Evolutionary conservation across 2,888 invertebrate genomes (phyloP), one percentile per base, ranked within the genome.

Genomic region (Aleiodes alternator): DNA sequence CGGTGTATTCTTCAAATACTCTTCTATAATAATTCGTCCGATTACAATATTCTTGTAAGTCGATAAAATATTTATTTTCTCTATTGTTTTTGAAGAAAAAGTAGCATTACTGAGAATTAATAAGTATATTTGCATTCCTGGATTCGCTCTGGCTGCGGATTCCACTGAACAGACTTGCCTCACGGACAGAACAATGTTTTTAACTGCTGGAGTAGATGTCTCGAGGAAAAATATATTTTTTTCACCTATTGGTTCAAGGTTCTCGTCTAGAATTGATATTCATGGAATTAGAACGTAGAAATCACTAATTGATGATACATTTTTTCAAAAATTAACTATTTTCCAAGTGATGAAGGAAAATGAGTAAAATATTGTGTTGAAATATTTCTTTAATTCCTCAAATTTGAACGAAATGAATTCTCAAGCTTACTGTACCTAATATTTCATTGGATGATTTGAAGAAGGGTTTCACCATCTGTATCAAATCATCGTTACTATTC

Each of bases 161-260:
- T 94, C 94, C 0, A 94, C 91, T 0, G 94, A 93, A 84, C 94
- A 94, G 0, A 93, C 93, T 83, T 94, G 93, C 14, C 94, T 90
- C 0, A 92, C 84, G 29, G 90, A 91, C 48, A 94, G 84, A 0
- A 87, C 84, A 7, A 91, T 86, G 8, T 84, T 85, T 0, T 83
- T 81, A 4, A 90, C 90, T 1, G 88, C 90, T 75, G 89, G 90
- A 82, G 94, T 94, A 0, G 93, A 93, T 0, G 94, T 94, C 83
- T 94, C 94, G 80, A 92, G 92, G 82, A 94, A 94, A 85, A 94
- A 94, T 79, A 94, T 93, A 11, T 92, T 92, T 29, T 85, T 84
- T 23, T 90, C 90, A 68, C 87, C 83, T 5, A 79, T 76, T 16
- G 81, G 81, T 0, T 78, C 76, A 2, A 80, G 79, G 9, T 85